Evolutionary conservation across 2,888 invertebrate genomes (phyloP).

Genomic region (Meta bourneti): DNA sequence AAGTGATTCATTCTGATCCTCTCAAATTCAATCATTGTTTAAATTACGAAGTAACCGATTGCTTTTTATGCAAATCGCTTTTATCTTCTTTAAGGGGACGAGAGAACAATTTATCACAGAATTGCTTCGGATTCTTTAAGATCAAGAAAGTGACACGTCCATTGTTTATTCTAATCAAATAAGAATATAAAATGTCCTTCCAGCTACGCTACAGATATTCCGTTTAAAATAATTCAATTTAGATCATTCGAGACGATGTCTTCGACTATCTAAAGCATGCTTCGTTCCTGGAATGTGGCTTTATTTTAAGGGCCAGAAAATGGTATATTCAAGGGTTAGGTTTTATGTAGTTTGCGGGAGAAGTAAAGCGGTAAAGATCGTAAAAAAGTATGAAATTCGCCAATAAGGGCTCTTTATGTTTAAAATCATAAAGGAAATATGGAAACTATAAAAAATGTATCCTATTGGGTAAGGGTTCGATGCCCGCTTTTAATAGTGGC

Average conservation of each 20-base stretch:
- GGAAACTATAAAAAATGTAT: not conserved
- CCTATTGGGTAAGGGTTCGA: conserved; percentile 1
- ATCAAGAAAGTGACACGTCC: not conserved
- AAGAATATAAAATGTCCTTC: not conserved
- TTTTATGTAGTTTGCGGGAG: not conserved
- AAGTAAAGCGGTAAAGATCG: not conserved
- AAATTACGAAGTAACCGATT: not conserved
- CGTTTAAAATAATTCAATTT: not conserved
- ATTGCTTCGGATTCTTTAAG: not conserved
- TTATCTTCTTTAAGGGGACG: not conserved
- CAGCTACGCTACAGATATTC: not conserved
- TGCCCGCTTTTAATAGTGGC: conserved; percentile 4
- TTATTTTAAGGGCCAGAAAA: not conserved
- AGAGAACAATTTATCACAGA: not conserved
- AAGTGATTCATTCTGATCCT: too few relatives aligned
- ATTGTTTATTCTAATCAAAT: not conserved
- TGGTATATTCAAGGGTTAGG: not conserved
- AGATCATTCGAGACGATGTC: not conserved
- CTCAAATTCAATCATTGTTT: too few relatives aligned
- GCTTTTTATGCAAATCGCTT: not conserved
- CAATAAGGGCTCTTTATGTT: not conserved
- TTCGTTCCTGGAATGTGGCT: not conserved
- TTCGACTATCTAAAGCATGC: not conserved
- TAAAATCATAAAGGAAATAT: not conserved
- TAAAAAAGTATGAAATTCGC: not conserved